A percentile compares a stretch with the other conserved stretches of the same genome.
These are phyloP conservation scores for Lutjanus campechanus DNA, from an alignment of 2,797 vertebrate genomes.

Conservation along the genomic window DNA sequence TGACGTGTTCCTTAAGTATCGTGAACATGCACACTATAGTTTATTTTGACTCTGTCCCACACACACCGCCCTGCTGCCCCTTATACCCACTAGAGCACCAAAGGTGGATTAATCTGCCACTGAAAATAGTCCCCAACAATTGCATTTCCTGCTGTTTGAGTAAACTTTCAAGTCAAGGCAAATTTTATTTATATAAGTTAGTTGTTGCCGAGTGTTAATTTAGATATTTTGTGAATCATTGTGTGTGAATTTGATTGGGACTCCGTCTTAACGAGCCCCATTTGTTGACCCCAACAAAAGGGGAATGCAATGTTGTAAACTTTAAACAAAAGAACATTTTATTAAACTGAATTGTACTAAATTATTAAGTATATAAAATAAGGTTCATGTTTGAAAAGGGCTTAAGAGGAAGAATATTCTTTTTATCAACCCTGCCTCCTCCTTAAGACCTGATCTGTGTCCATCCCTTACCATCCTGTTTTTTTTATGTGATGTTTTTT, in stretches of 20 bases:
- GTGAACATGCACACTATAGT: neutral
- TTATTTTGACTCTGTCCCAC: neutral
- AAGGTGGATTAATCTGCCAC: neutral
- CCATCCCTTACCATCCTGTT: constrained; percentile 8
- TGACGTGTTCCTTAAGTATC: neutral
- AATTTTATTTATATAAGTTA: too few species aligned
- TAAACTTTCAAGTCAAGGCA: too few species aligned
- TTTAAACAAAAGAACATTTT: too few species aligned
- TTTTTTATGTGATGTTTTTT: neutral
- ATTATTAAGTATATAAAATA: neutral
- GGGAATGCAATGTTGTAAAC: too few species aligned
- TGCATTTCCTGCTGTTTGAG: neutral
- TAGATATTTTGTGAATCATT: too few species aligned
- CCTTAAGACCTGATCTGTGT: neutral
- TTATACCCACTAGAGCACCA: neutral
- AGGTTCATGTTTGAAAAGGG: neutral
- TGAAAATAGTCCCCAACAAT: neutral
- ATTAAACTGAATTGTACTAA: too few species aligned
- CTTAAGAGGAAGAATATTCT: neutral
- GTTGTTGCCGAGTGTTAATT: too few species aligned
- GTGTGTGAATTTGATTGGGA: too few species aligned
- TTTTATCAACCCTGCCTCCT: neutral
- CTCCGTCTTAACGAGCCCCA: too few species aligned
- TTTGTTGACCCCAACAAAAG: too few species aligned
- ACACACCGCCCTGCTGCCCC: neutral